phyloP scores from a whole-genome alignment of 2,113 vertebrate species.

The Lichenostomus cassidix region DNA sequence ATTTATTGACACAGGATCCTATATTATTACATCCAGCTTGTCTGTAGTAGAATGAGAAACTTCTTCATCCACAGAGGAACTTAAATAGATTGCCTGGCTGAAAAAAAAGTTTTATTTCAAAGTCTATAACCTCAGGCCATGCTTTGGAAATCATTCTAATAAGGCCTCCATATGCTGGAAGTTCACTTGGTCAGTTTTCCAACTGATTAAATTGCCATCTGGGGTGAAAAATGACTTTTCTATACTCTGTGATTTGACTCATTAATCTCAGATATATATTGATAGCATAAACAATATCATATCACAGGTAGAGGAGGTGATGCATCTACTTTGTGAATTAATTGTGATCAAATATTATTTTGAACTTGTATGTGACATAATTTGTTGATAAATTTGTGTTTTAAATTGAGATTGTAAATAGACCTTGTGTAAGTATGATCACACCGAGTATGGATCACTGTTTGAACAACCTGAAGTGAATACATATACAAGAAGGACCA shows the following conservation, averaged over 20 bases:
- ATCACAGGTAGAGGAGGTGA: neutral
- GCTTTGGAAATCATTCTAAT: neutral
- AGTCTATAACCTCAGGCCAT: neutral
- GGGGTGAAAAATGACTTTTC: slow-evolving; percentile 11
- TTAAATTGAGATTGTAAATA: neutral
- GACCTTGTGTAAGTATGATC: neutral
- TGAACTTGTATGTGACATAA: neutral
- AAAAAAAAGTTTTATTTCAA: slow-evolving; percentile 10
- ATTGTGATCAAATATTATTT: neutral
- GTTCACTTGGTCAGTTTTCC: neutral
- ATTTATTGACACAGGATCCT: neutral
- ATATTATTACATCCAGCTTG: neutral
- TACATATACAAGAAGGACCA: accelerated
- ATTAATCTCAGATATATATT: slow-evolving; percentile 1
- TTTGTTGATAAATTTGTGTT: neutral
- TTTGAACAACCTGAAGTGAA: neutral
- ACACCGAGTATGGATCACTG: neutral
- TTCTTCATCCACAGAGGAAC: neutral
- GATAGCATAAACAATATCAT: neutral
- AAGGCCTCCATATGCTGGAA: neutral
- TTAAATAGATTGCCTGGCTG: neutral
- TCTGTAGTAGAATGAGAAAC: neutral
- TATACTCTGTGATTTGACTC: neutral
- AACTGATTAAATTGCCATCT: slow-evolving; percentile 15
- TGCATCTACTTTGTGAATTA: neutral